Base-by-base conservation (phyloP, 2,888 invertebrate species). In the Drosophila tripunctata region DNA sequence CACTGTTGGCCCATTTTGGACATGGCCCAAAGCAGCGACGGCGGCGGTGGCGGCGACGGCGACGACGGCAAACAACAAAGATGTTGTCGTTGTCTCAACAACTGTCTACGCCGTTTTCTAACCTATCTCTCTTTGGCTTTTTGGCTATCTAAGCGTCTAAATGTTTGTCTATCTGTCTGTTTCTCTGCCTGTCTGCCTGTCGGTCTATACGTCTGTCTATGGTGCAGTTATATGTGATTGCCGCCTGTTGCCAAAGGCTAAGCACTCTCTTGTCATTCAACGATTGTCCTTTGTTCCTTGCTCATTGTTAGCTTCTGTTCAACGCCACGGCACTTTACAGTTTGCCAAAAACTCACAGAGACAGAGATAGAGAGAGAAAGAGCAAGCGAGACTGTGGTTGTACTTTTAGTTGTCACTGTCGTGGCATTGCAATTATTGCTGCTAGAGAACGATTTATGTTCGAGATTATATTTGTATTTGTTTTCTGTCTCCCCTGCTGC, bases 181-280 rank as follows among this genome's bases (percentile, higher is more conserved):
- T 21, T 21, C 14, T 24, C 36, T 14, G 21, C 27, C 17, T 50
- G 17, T 19, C 24, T 24, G 48, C 7, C 8, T 15, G 7, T 24
- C 14, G 4, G 27, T 27, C 30, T n/a, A 12, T 14, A 45, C 63
- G 41, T 43, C 62, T 62, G 52, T 17, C 44, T 56, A 55, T 62
- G 52, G 69, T 33, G 38, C 64, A 43, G 70, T 80, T 78, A 77
- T 70, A 79, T 55, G 71, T 82, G 88, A 87, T 82, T 82, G 86
- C 76, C 73, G 88, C 86, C 83, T 82, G 86, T 82, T 81, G 86
- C 86, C 88, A 82, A 76, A 78, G 86, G 88, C 82, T 82, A 85
- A 87, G 88, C 76, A 85, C 74, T 78, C 73, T 79, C 82, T 82
- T 85, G 82, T 87, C 80, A 82, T 82, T 70, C 86, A 75, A 66